A percentile compares a stretch with the other conserved stretches of the same genome.
These are phyloP conservation scores for Ellobium chinense DNA, from an alignment of 2,888 invertebrate species.

Conservation along the genomic window DNA sequence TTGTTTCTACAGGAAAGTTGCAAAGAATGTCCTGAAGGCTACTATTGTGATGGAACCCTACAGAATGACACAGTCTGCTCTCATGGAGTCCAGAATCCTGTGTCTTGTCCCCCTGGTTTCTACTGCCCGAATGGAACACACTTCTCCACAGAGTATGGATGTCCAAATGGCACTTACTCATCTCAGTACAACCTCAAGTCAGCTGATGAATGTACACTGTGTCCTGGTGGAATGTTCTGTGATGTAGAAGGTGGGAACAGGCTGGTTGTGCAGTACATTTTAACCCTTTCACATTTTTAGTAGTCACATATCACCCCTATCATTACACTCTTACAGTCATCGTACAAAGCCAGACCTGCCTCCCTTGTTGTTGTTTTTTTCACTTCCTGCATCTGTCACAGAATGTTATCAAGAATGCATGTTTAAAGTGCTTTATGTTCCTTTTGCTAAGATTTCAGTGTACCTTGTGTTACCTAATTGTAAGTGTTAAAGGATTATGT, in stretches of 20 bases:
- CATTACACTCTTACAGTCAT: too few species aligned
- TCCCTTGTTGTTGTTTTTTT: too few species aligned
- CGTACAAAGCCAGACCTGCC: too few species aligned
- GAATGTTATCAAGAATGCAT: too few species aligned
- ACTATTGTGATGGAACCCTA: constrained; percentile 74
- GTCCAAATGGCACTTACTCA: constrained; percentile 73
- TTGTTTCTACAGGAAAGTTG: constrained; percentile 63
- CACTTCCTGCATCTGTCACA: too few species aligned
- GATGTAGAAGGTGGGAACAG: constrained; percentile 33
- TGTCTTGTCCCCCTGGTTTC: constrained; percentile 68
- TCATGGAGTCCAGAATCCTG: constrained; percentile 75
- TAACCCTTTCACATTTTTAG: too few species aligned
- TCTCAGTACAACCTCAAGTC: constrained; percentile 56
- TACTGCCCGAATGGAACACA: constrained; percentile 73
- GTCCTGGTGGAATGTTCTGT: constrained; percentile 73
- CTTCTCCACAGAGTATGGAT: constrained; percentile 66
- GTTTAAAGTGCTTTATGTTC: too few species aligned
- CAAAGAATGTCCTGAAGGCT: constrained; percentile 71
- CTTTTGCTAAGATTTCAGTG: too few species aligned
- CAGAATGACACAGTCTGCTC: constrained; percentile 73
- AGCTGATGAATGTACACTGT: constrained; percentile 67
- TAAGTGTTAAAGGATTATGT: too few species aligned
- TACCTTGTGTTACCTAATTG: too few species aligned
- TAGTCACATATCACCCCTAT: too few species aligned
- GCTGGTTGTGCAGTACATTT: too few species aligned